phyloP scores from a whole-genome alignment of 2,797 vertebrate species.

The Eulemur albifrons region DNA sequence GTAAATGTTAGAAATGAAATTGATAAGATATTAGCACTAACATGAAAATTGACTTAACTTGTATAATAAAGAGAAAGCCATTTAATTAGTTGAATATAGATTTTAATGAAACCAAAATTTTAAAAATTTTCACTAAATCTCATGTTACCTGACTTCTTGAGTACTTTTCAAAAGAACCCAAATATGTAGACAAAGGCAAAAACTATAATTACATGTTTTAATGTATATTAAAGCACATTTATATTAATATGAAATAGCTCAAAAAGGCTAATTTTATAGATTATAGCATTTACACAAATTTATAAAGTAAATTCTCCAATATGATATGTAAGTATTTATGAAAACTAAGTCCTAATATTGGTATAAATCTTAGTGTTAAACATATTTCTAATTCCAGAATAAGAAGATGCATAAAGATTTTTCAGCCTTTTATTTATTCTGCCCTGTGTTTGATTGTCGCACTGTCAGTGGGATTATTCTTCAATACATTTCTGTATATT shows the following conservation, averaged over 20 bases:
- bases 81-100: neutral
- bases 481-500: conserved; percentile 11
- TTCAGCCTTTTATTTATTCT: conserved; percentile 70
- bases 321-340: conserved; percentile 45
- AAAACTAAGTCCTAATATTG: conserved; percentile 52
- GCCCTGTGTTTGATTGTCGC: conserved; percentile 38
- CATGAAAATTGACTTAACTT: neutral
- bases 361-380: conserved; percentile 48
- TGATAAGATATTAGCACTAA: neutral
- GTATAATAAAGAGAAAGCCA: neutral
- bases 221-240: neutral
- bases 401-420: conserved; percentile 64
- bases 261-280: neutral
- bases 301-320: conserved; percentile 49
- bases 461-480: conserved; percentile 7
- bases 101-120: neutral
- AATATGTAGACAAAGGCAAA: neutral
- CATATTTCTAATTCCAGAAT: conserved; percentile 43
- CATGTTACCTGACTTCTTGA: neutral
- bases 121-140: neutral
- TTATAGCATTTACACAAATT: neutral
- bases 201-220: neutral
- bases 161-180: neutral
- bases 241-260: neutral
- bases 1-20: conserved; percentile 6